Evolutionary conservation across 2,113 vertebrate genomes (phyloP).

Genomic region (Proterorhinus semilunaris): DNA sequence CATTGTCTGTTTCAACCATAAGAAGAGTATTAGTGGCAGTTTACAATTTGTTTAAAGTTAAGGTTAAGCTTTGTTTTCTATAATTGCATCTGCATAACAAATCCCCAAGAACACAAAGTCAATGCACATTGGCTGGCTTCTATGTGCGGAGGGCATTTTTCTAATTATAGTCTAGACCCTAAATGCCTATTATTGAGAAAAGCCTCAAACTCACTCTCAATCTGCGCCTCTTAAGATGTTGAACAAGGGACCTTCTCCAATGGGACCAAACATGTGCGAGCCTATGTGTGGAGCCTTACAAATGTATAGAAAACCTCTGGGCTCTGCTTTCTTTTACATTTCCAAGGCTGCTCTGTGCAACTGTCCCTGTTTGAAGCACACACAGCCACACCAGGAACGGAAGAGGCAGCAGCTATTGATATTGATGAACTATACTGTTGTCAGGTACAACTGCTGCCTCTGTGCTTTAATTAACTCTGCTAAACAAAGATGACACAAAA

Average conservation of each 20-base stretch:
- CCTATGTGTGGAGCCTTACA: conserved; percentile 31
- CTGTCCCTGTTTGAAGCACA: conserved; percentile 4
- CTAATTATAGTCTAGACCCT: conserved; percentile 64
- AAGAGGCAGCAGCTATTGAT: conserved; percentile 53
- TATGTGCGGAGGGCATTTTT: conserved; percentile 58
- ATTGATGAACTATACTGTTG: conserved; percentile 62
- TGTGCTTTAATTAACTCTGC: conserved; percentile 64
- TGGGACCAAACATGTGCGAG: conserved; percentile 24
- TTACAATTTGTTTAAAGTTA: conserved; percentile 40
- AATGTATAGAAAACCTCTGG: conserved; percentile 57
- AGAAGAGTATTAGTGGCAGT: conserved; percentile 42
- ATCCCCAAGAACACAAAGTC: conserved; percentile 19
- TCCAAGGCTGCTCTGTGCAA: conserved; percentile 53
- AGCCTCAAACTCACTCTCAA: conserved; percentile 30
- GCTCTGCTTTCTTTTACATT: conserved; percentile 63
- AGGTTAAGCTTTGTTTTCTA: conserved; percentile 61
- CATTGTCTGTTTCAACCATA: conserved; percentile 46
- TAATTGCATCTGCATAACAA: conserved; percentile 63
- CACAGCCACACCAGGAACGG: conserved; percentile 35
- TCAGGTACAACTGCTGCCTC: conserved; percentile 56
- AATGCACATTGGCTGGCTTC: conserved; percentile 44
- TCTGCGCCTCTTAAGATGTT: conserved; percentile 42
- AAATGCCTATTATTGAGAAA: conserved; percentile 57
- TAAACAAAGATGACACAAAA: conserved; percentile 27
- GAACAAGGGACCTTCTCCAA: conserved; percentile 41